These are phyloP conservation scores for Anguilla megastoma DNA, from an alignment of 2,797 vertebrate species.

Conservation along the genomic window DNA sequence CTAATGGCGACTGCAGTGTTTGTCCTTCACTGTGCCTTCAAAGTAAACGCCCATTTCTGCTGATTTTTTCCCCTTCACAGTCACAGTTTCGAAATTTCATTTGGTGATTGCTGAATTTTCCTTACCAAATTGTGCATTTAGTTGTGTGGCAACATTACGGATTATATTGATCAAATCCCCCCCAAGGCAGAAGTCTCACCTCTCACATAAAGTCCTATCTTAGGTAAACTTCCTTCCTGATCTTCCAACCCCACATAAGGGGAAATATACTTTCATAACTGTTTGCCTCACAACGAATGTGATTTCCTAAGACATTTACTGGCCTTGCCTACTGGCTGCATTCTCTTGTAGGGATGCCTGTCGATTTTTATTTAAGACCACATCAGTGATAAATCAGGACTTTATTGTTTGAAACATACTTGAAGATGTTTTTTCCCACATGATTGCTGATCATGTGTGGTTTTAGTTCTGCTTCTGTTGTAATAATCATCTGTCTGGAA, in stretches of 20 bases:
- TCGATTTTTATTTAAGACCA: background rate
- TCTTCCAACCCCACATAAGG: background rate
- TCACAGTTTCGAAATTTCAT: background rate
- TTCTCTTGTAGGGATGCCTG: background rate
- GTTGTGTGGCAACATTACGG: background rate
- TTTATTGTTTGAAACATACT: background rate
- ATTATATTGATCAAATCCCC: background rate
- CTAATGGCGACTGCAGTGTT: background rate
- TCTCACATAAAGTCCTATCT: background rate
- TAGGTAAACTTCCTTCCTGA: background rate
- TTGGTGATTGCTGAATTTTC: too few relatives aligned
- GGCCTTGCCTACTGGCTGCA: background rate
- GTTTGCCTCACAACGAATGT: background rate
- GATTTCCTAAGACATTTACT: background rate
- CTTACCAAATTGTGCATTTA: background rate
- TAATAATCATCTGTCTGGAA: background rate
- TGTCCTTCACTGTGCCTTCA: background rate
- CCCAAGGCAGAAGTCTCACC: background rate
- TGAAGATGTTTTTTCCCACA: background rate
- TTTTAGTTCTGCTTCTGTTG: conserved; percentile 32
- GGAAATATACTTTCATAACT: background rate
- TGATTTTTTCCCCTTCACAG: background rate
- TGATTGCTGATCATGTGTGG: background rate
- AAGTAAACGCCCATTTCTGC: background rate
- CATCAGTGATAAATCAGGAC: conserved; percentile 7